These are phyloP conservation scores for Scolopax mira DNA, from an alignment of 2,113 vertebrate species.

Conservation along the genomic window DNA sequence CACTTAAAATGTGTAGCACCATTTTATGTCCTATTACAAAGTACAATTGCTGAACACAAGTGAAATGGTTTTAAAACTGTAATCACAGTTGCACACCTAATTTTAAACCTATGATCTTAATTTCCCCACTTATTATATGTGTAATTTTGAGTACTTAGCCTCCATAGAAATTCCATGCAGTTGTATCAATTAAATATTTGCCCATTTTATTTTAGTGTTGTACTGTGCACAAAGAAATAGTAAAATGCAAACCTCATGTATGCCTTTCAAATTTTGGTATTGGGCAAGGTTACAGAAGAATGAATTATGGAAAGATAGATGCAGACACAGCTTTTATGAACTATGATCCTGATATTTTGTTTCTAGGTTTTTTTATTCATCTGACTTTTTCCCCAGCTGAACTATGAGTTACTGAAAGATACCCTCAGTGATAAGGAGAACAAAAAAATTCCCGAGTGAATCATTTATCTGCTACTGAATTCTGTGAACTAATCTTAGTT, in stretches of 20 bases:
- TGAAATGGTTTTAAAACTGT: neutral
- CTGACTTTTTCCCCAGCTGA: conserved; percentile 50
- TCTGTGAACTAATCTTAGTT: conserved; percentile 66
- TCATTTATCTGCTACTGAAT: conserved; percentile 65
- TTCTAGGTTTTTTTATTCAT: conserved; percentile 47
- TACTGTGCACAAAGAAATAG: conserved; percentile 13
- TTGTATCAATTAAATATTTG: conserved; percentile 34
- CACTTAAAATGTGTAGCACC: conserved; percentile 17
- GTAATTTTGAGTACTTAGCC: neutral
- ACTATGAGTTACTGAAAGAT: conserved; percentile 55
- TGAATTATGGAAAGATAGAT: conserved; percentile 38
- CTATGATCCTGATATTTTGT: neutral
- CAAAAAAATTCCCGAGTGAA: conserved; percentile 53
- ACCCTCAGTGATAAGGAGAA: conserved; percentile 61
- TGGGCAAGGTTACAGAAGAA: conserved; percentile 29
- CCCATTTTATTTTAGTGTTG: conserved; percentile 7
- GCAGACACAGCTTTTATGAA: conserved; percentile 40
- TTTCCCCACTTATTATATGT: neutral
- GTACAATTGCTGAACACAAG: neutral
- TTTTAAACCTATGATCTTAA: conserved; percentile 11
- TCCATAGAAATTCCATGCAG: neutral
- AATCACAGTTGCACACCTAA: neutral
- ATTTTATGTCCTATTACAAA: neutral
- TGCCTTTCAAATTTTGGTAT: conserved; percentile 35
- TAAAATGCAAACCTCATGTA: conserved; percentile 15